A percentile compares a stretch with the other conserved stretches of the same genome.
Evolutionary conservation across 2,113 vertebrate species (phyloP).

Genomic region (Hemiscyllium ocellatum): DNA sequence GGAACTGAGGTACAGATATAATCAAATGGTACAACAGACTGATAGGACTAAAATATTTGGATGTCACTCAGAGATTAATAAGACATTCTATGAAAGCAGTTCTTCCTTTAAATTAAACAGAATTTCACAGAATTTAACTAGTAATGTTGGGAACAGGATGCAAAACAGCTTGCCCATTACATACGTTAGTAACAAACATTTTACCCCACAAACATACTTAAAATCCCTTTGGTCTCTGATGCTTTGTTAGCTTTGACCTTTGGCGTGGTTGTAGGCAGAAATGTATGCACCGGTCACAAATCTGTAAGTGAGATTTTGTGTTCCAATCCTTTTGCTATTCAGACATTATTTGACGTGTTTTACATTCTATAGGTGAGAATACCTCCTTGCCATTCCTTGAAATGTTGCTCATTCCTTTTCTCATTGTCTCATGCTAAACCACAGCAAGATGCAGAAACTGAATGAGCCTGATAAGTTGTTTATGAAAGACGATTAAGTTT

Average conservation of each 20-base stretch:
- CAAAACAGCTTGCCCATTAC: background rate
- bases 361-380: background rate
- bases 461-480: background rate
- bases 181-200: background rate
- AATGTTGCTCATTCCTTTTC: background rate
- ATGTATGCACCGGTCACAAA: background rate
- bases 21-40: background rate
- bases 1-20: background rate
- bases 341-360: background rate
- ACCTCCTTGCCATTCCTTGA: background rate
- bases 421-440: background rate
- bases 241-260: background rate
- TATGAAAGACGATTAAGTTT: background rate
- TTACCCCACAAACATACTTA: background rate
- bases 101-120: background rate
- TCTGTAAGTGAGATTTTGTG: background rate
- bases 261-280: background rate
- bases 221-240: background rate
- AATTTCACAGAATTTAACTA: background rate
- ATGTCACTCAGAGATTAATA: background rate
- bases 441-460: background rate
- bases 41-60: background rate
- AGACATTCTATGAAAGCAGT: background rate
- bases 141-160: background rate
- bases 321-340: background rate